A percentile compares a stretch with the other conserved stretches of the same genome.
phyloP scores from a whole-genome alignment of 2,113 vertebrate genomes.

The Centropus bengalensis region DNA sequence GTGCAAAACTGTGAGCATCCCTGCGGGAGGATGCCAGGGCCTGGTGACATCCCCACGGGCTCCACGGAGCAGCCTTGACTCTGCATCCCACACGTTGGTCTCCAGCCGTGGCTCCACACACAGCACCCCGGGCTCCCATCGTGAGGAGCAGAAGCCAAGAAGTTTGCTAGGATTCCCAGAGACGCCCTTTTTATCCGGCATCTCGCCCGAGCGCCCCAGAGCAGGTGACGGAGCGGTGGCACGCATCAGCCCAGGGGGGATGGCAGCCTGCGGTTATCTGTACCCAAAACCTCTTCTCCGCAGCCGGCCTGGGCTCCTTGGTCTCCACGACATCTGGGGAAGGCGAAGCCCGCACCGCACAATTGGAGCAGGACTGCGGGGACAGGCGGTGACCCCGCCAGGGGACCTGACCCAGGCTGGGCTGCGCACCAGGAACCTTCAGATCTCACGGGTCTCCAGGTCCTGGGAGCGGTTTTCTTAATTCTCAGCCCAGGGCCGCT shows the following conservation, averaged over 20 bases:
- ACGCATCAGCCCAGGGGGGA: rapidly evolving
- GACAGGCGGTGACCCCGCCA: not conserved
- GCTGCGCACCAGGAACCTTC: not conserved
- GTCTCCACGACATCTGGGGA: not conserved
- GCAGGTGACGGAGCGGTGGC: not conserved
- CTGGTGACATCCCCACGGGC: not conserved
- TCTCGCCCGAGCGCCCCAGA: no score
- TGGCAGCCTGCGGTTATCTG: not conserved
- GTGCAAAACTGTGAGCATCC: not conserved
- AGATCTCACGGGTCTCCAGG: not conserved
- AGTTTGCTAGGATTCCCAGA: not conserved
- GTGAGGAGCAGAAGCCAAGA: not conserved
- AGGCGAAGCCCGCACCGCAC: not conserved
- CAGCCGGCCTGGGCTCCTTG: not conserved
- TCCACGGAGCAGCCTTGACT: not conserved
- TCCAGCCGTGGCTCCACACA: not conserved
- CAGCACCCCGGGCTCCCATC: not conserved
- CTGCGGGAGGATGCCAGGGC: not conserved
- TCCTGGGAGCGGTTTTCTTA: not conserved
- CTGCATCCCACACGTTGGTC: not conserved
- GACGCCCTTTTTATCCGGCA: not conserved
- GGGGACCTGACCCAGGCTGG: not conserved
- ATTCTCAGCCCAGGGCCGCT: not conserved
- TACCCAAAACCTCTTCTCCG: not conserved
- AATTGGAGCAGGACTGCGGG: not conserved